Percentiles rank a stretch among this genome's conserved stretches.
These are phyloP conservation scores for Microtus montanus DNA, from an alignment of 2,113 vertebrate genomes.

Conservation along the genomic window DNA sequence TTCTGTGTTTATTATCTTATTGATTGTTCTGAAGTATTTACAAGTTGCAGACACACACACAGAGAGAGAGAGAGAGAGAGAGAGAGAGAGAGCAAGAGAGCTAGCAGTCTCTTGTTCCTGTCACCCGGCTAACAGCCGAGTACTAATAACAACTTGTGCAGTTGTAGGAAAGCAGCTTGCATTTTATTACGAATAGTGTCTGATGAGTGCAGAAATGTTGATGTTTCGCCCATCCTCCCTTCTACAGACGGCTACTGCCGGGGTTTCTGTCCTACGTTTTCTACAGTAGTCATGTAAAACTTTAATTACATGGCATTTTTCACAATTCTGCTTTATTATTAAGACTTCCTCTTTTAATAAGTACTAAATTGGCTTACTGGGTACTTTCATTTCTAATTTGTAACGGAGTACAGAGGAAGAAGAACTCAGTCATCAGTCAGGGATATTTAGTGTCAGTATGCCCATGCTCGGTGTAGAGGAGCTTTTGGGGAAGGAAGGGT, in stretches of 20 bases:
- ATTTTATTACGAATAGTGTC: constrained; percentile 41
- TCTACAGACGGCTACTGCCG: not conserved
- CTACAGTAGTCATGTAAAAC: constrained; percentile 4
- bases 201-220: not conserved
- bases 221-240: not conserved
- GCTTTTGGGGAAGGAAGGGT: not conserved
- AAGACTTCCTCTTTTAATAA: constrained; percentile 45
- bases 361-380: constrained; percentile 33
- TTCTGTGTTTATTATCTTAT: not conserved
- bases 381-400: constrained; percentile 35
- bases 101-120: not conserved
- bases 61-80: not conserved
- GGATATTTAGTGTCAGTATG: not conserved
- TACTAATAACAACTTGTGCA: not conserved
- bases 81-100: not conserved
- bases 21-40: constrained; percentile 44
- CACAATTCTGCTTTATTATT: constrained; percentile 59
- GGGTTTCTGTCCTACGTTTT: not conserved
- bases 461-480: not conserved
- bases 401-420: constrained; percentile 46
- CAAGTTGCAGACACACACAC: no score
- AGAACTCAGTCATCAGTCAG: not conserved
- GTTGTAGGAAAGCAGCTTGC: not conserved
- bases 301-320: constrained; percentile 36
- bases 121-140: not conserved